Base-by-base conservation (phyloP, 1,140 invertebrate genomes). In the Aphaenogaster floridana region DNA sequence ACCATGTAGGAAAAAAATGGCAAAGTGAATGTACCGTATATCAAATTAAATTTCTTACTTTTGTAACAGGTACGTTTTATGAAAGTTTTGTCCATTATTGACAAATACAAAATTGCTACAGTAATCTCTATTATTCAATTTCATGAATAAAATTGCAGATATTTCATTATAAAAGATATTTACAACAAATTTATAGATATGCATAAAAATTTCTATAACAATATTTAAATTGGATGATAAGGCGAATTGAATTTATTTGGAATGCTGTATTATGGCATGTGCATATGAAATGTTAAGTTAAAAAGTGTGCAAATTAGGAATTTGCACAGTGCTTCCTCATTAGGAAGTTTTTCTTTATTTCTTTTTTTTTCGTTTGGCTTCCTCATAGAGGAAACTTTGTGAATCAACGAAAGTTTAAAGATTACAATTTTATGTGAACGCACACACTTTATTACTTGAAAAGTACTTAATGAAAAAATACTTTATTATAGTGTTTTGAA, bases 31-130 rank as follows among this genome's bases (percentile, higher is more conserved):
- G 17, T 21, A 11, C n/a, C 4, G 3, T 54, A 54, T 57, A 39
- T 74, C 3, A 54, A 39, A n/a, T 57, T 34, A 28, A 69, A 52
- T 69, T 1, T 57, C 9, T 21, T 28, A 28, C 28, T 9, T 54
- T n/a, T 54, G 13, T 36, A 54, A 36, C 6, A 72, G 4, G 3
- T 36, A 28, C 28, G 28, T 28, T 28, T 1, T 28, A 13, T 45
- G 8, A 68, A 68, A 68, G 9, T 72, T 72, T 39, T 57, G 5
- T 4, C 4, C 34, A 74, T 57, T 39, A 57, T 74, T 74, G 4
- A n/a, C 13, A 74, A 57, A 74, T 7, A 54, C 11, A 69, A 39
- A 74, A 74, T 57, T 74, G 8, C 8, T 71, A 21, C 4, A 71
- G 42, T 52, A 71, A 71, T 71, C 8, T 28, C 8, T 4, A 3